Evolutionary conservation across 64 coral and sea anemone genomes (phyloP).

Genomic region (Acropora yongei): DNA sequence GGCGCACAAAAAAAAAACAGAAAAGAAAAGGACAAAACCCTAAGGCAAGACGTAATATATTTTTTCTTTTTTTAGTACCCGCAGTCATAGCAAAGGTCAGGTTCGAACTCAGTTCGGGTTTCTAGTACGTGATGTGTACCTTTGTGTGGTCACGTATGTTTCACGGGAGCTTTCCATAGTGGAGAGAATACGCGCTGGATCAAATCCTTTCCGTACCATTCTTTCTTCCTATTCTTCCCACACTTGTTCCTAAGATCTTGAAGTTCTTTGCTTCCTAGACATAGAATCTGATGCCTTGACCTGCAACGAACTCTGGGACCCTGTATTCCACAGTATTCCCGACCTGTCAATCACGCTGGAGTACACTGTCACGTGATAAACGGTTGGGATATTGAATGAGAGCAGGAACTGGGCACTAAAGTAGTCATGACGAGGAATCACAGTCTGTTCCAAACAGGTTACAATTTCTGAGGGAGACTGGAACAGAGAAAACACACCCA

Average conservation of each 20-base stretch:
- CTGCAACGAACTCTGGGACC: conserved; percentile 75
- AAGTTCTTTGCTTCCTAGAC: conserved; percentile 24
- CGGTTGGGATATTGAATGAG: conserved; percentile 68
- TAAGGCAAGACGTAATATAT: too few relatives aligned
- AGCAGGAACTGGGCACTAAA: conserved; percentile 99
- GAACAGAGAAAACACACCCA: not conserved
- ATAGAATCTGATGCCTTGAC: conserved; percentile 66
- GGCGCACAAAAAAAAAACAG: too few relatives aligned
- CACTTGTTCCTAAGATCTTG: not conserved
- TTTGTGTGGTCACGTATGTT: too few relatives aligned
- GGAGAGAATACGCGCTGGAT: too few relatives aligned
- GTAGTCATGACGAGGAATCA: conserved; percentile 95
- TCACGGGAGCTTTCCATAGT: too few relatives aligned
- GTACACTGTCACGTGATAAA: conserved; percentile 85
- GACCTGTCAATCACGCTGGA: conserved; percentile 81
- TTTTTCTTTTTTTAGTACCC: too few relatives aligned
- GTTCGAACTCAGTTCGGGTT: too few relatives aligned
- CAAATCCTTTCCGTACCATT: not conserved
- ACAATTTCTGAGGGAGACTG: conserved; percentile 61
- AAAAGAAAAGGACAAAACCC: too few relatives aligned
- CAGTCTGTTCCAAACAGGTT: conserved; percentile 87
- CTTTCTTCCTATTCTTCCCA: not conserved
- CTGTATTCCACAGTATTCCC: conserved; percentile 94
- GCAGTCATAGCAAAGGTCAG: too few relatives aligned
- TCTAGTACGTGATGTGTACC: too few relatives aligned